Percentiles rank a stretch among this genome's conserved stretches.
phyloP scores from a whole-genome alignment of 2,797 vertebrate species.

The Tachyglossus aculeatus region DNA sequence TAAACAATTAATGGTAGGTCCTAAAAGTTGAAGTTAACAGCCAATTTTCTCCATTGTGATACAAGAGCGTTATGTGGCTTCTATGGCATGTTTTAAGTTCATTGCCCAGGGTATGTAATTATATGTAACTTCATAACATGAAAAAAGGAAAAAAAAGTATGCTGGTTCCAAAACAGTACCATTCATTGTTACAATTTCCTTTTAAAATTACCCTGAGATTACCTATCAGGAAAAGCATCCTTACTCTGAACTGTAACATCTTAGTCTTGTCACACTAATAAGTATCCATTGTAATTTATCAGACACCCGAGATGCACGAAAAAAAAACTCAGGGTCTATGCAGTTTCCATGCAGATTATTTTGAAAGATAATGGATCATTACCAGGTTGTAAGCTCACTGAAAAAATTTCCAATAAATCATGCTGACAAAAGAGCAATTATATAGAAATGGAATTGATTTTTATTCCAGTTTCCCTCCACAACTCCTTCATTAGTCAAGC shows the following conservation, averaged over 20 bases:
- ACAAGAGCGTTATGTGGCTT: background rate
- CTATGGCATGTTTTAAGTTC: background rate
- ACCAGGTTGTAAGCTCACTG: background rate
- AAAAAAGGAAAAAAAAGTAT: background rate
- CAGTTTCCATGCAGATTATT: background rate
- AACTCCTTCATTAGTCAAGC: background rate
- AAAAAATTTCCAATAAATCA: slow-evolving; percentile 11
- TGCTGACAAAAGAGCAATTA: background rate
- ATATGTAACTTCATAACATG: too few relatives aligned
- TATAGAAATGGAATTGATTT: background rate
- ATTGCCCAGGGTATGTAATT: background rate
- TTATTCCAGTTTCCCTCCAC: background rate
- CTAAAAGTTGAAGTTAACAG: too few relatives aligned
- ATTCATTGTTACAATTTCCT: background rate
- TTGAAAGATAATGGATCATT: slow-evolving; percentile 4
- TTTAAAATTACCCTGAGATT: background rate
- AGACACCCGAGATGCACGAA: background rate
- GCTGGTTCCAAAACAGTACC: background rate
- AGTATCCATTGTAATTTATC: background rate
- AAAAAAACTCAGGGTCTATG: background rate
- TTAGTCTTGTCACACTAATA: background rate
- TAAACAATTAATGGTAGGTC: too few relatives aligned
- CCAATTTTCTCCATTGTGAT: background rate
- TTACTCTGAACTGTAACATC: background rate
- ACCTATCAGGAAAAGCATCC: background rate